A percentile compares a stretch with the other conserved stretches of the same genome.
These are phyloP conservation scores for Emmelina monodactyla DNA, from an alignment of 2,888 invertebrate genomes.

Conservation along the genomic window DNA sequence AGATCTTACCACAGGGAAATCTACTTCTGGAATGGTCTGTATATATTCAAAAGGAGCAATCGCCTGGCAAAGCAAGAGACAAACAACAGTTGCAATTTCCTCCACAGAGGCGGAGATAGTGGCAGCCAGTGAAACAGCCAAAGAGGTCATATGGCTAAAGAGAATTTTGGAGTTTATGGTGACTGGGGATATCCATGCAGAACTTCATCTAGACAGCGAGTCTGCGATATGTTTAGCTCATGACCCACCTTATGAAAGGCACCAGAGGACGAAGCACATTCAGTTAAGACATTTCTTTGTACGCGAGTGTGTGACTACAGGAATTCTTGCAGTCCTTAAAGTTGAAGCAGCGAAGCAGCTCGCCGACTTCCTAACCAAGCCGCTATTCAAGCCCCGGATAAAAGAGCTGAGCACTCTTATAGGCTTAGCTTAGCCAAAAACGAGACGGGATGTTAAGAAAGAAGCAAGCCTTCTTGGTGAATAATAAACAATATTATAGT, in stretches of 20 bases:
- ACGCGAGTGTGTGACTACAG: neutral
- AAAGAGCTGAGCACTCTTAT: neutral
- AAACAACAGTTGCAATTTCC: constrained; percentile 21
- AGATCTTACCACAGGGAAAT: neutral
- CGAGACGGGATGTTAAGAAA: neutral
- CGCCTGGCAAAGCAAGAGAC: constrained; percentile 22
- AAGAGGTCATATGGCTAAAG: constrained; percentile 22
- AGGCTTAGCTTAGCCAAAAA: neutral
- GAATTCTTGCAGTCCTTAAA: neutral
- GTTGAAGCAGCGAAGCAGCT: neutral
- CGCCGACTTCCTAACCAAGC: neutral
- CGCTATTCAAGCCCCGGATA: neutral
- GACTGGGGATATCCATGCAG: neutral
- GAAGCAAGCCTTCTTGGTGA: no score
- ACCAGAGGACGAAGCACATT: constrained; percentile 5
- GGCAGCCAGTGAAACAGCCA: constrained; percentile 18
- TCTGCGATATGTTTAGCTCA: constrained; percentile 1
- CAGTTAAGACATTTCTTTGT: constrained; percentile 6
- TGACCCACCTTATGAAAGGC: constrained; percentile 2
- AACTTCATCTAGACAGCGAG: constrained; percentile 1
- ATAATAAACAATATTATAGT: no score
- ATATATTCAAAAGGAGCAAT: constrained; percentile 17
- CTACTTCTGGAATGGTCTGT: constrained; percentile 11
- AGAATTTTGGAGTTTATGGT: neutral
- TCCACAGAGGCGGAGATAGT: constrained; percentile 25